Percentiles rank a stretch among this genome's conserved stretches.
Evolutionary conservation across 2,888 invertebrate genomes (phyloP).

Genomic region (Andrena chrysosceles): DNA sequence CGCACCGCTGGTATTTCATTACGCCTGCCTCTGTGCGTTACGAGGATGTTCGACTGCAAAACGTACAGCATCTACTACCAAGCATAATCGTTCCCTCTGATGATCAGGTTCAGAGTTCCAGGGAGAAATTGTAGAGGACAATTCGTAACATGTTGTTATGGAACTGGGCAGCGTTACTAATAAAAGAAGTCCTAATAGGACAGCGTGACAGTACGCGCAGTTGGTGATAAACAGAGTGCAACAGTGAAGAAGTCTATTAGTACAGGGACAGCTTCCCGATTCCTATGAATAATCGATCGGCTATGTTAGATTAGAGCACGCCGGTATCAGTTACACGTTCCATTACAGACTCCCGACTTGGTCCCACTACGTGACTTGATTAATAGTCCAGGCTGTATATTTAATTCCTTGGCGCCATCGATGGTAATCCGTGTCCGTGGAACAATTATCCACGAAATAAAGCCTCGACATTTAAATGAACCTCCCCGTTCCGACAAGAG

Average conservation of each 20-base stretch:
- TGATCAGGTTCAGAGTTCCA: too few relatives aligned
- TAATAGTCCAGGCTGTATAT: conserved; percentile 59
- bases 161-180: too few relatives aligned
- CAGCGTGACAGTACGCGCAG: neutral
- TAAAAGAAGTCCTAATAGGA: too few relatives aligned
- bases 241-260: conserved; percentile 27
- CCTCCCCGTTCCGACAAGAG: too few relatives aligned
- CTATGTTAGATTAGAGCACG: neutral
- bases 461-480: neutral
- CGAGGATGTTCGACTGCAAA: neutral
- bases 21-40: neutral
- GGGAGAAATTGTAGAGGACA: too few relatives aligned
- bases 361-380: conserved; percentile 59
- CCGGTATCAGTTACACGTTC: conserved; percentile 34
- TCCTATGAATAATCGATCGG: conserved; percentile 31
- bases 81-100: too few relatives aligned
- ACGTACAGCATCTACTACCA: neutral
- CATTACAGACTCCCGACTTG: conserved; percentile 47
- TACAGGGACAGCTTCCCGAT: conserved; percentile 16
- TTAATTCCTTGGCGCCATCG: conserved; percentile 63
- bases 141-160: too few relatives aligned
- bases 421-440: conserved; percentile 38
- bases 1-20: neutral
- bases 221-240: conserved; percentile 1
- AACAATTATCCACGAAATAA: conserved; percentile 44